These are phyloP conservation scores for Schizaphis graminum DNA, from an alignment of 2,888 invertebrate genomes.

Conservation along the genomic window DNA sequence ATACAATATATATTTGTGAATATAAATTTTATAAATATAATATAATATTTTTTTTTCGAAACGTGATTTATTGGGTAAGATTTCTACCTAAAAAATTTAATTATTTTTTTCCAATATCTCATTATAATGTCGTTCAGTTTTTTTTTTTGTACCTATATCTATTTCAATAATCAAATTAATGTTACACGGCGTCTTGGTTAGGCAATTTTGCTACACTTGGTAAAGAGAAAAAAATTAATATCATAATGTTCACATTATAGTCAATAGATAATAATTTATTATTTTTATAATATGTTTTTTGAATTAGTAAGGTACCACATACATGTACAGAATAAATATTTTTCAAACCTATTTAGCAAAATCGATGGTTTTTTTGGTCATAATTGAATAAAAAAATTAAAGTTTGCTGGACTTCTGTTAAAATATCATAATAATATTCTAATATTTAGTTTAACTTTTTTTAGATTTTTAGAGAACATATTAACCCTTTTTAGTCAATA, in stretches of 20 bases:
- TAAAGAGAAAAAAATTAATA: background rate
- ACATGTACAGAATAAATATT: too few species aligned
- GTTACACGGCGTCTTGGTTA: background rate
- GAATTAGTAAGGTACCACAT: background rate
- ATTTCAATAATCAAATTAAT: background rate
- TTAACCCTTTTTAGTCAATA: too few species aligned
- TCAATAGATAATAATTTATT: background rate
- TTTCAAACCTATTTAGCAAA: too few species aligned
- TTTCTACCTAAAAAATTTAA: background rate
- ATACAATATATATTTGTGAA: background rate
- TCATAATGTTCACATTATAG: background rate
- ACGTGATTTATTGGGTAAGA: background rate
- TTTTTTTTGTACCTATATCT: background rate
- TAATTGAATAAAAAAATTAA: too few species aligned
- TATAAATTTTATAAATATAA: background rate
- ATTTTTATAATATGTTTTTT: background rate
- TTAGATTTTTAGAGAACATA: too few species aligned
- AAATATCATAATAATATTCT: too few species aligned
- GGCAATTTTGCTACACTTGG: background rate
- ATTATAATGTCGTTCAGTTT: background rate
- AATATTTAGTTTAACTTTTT: too few species aligned
- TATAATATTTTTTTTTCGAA: background rate
- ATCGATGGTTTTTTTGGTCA: too few species aligned
- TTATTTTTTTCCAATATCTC: background rate
- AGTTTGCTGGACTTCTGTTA: too few species aligned